phyloP scores from a whole-genome alignment of 2,113 vertebrate species.

The Calyptomena viridis region DNA sequence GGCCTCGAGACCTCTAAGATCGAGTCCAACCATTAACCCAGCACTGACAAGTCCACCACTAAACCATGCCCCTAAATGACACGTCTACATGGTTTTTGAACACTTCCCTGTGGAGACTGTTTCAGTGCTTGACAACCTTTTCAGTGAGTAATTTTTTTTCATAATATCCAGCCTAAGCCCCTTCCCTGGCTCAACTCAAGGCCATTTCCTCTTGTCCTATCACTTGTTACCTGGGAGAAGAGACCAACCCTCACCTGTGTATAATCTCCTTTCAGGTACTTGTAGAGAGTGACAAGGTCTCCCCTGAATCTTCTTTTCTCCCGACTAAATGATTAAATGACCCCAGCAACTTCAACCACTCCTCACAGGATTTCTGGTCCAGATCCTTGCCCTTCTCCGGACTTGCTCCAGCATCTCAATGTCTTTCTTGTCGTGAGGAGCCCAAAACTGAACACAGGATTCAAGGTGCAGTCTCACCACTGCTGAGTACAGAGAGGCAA shows the following conservation, averaged over 20 bases:
- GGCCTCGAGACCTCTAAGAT: not conserved
- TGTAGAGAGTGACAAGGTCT: not conserved
- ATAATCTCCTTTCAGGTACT: not conserved
- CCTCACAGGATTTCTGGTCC: not conserved
- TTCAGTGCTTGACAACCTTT: not conserved
- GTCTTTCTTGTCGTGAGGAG: not conserved
- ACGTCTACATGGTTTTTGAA: not conserved
- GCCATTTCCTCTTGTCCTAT: not conserved
- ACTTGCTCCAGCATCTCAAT: accelerated
- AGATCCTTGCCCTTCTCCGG: not conserved
- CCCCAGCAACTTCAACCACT: not conserved
- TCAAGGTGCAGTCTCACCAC: accelerated
- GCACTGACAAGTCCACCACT: not conserved
- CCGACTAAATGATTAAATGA: not conserved
- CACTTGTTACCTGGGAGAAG: not conserved
- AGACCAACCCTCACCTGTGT: not conserved
- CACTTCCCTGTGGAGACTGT: not conserved
- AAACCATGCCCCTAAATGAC: not conserved
- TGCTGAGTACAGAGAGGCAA: accelerated
- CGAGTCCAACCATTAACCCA: not conserved
- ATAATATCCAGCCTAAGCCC: not conserved
- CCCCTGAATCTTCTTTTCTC: not conserved
- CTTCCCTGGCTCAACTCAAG: not conserved
- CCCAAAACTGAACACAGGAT: not conserved
- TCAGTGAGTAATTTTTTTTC: not conserved